These are phyloP conservation scores for Mellilla xanthometata DNA, from an alignment of 2,888 invertebrate genomes.

Conservation along the genomic window DNA sequence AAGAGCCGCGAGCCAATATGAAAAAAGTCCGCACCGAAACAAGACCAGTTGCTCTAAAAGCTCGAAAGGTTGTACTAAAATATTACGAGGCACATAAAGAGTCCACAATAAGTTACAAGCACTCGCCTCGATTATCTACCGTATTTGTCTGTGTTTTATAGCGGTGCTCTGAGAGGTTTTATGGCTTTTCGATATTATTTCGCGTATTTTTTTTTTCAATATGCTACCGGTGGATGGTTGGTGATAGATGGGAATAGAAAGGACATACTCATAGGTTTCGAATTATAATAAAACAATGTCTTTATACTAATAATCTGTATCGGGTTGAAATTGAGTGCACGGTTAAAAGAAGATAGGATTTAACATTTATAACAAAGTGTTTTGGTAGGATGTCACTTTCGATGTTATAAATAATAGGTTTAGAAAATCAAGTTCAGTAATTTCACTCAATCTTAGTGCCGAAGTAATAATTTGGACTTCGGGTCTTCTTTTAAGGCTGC, in stretches of 20 bases:
- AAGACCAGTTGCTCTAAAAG: constrained; percentile 49
- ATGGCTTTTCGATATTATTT: constrained; percentile 79
- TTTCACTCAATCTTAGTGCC: too few relatives aligned
- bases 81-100: constrained; percentile 75
- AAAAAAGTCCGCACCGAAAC: constrained; percentile 30
- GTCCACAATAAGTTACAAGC: constrained; percentile 67
- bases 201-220: constrained; percentile 64
- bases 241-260: constrained; percentile 19
- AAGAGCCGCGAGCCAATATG: constrained; percentile 26
- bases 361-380: too few relatives aligned
- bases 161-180: constrained; percentile 66
- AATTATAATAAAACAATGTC: too few relatives aligned
- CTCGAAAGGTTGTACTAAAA: constrained; percentile 71
- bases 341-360: too few relatives aligned
- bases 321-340: too few relatives aligned
- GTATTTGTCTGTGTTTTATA: constrained; percentile 78
- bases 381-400: too few relatives aligned
- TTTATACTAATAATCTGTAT: too few relatives aligned
- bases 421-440: too few relatives aligned
- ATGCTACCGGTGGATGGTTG: constrained; percentile 50
- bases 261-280: too few relatives aligned
- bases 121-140: constrained; percentile 74
- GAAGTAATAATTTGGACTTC: too few relatives aligned
- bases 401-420: too few relatives aligned
- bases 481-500: too few relatives aligned